Base-by-base conservation (phyloP, 1,140 invertebrate species). In the Lordiphosa collinella region DNA sequence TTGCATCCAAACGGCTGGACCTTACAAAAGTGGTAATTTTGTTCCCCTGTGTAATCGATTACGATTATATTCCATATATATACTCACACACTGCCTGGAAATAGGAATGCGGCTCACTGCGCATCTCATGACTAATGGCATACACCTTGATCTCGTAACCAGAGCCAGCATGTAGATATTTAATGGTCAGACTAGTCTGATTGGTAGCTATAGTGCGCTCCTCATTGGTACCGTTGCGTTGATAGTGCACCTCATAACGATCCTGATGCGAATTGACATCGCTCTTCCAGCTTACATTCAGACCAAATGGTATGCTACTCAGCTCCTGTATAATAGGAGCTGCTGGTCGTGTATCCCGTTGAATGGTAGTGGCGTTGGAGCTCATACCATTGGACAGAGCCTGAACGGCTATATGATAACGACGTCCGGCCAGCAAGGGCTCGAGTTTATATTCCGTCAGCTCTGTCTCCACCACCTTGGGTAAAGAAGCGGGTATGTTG, bases 201-300 rank as follows among this genome's bases (percentile, higher is more conserved):
- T 90, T 93, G n/a, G 94, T 96, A 70, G 90, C 91, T 35, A 91
- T 73, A 8, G 89, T 90, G 35, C 89, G 79, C 50, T 88, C 91
- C 68, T 94, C 92, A 50, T 91, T 92, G 0, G 95, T 96, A 74
- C 96, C 95, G 89, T 96, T 96, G 59, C 96, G 91, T 4, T 92
- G 93, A 79, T 95, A 95, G 34, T 93, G 93, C 12, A 98, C 93
- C 90, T 95, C 94, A 89, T 96, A 98, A 79, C 93, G 93, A 79
- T 97, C 95, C 89, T 98, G 96, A n/a, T 93, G 91, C 0, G 95
- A 97, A 75, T 96, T 96, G 0, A 97, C 96, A 89, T 97, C 96
- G 50, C 94, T 96, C 88, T 96, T 96, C 96, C 96, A 98, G 2
- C 95, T 96, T 38, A 97, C 95, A 66, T 95, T 96, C 35, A 97